A percentile compares a stretch with the other conserved stretches of the same genome.
Evolutionary conservation across 2,888 invertebrate species (phyloP).

Genomic region (Patella pellucida): DNA sequence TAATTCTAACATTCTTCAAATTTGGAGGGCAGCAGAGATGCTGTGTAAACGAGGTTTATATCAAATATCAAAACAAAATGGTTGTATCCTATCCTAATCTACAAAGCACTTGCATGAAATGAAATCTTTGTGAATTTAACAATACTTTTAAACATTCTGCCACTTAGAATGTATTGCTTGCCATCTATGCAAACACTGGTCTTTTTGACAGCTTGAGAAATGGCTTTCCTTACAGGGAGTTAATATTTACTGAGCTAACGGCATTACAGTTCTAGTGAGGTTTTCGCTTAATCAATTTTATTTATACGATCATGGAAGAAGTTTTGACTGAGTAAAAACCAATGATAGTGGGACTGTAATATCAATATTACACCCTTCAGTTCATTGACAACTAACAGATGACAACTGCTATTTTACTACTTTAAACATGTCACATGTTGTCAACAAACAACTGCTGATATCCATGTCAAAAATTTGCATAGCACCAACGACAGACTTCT

Average conservation of each 20-base stretch:
- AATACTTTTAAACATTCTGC: conserved; percentile 14
- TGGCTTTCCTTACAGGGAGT: conserved; percentile 24
- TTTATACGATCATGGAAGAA: conserved; percentile 21
- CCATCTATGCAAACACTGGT: conserved; percentile 12
- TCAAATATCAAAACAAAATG: conserved; percentile 2
- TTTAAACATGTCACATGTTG: too few relatives aligned
- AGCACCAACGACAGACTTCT: too few relatives aligned
- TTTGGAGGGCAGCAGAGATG: too few relatives aligned
- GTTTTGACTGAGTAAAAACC: not conserved
- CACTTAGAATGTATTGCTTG: conserved; percentile 15
- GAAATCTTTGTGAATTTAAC: conserved; percentile 6
- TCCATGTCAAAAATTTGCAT: too few relatives aligned
- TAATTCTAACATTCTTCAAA: too few relatives aligned
- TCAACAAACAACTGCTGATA: too few relatives aligned
- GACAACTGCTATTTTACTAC: too few relatives aligned
- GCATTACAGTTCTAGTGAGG: conserved; percentile 21
- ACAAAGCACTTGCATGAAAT: conserved; percentile 1
- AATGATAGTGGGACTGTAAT: conserved; percentile 2
- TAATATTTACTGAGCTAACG: conserved; percentile 27
- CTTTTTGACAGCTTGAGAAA: conserved; percentile 24
- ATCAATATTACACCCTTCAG: conserved; percentile 1
- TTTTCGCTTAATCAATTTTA: conserved; percentile 25
- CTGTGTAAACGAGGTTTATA: not conserved
- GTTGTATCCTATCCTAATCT: not conserved
- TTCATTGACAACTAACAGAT: conserved; percentile 5